Evolutionary conservation across 2,797 vertebrate genomes (phyloP).

Genomic region (Leuciscus waleckii): DNA sequence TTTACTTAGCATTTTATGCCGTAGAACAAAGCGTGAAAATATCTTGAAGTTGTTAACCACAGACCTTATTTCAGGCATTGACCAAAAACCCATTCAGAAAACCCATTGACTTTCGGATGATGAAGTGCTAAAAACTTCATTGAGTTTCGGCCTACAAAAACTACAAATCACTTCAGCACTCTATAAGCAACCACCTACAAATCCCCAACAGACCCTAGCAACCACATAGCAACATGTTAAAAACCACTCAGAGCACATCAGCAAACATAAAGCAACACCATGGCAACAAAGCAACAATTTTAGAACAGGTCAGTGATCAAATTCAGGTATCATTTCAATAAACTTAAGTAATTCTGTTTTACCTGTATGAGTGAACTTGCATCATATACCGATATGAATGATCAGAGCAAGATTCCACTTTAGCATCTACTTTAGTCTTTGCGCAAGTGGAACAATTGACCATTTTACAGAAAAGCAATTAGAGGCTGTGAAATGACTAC

Average conservation of each 20-base stretch:
- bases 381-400: constrained; percentile 5
- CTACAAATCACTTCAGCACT: background rate
- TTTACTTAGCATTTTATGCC: background rate
- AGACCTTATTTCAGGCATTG: background rate
- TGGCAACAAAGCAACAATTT: background rate
- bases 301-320: background rate
- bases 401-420: constrained; percentile 41
- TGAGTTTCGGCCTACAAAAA: background rate
- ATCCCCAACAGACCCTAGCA: background rate
- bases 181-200: background rate
- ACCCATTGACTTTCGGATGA: background rate
- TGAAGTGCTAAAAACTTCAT: background rate
- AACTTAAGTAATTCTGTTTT: background rate
- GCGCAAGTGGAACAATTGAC: constrained; percentile 61
- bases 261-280: background rate
- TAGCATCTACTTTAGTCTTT: constrained; percentile 50
- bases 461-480: constrained; percentile 62
- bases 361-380: background rate
- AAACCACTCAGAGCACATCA: background rate
- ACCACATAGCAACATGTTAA: background rate
- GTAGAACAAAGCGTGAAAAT: background rate
- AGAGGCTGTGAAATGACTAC: constrained; percentile 60
- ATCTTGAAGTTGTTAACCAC: background rate
- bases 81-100: background rate
- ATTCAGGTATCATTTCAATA: background rate